Conservation (phyloP, 2,888 invertebrate genomes). For the Eudemis profundana region DNA sequence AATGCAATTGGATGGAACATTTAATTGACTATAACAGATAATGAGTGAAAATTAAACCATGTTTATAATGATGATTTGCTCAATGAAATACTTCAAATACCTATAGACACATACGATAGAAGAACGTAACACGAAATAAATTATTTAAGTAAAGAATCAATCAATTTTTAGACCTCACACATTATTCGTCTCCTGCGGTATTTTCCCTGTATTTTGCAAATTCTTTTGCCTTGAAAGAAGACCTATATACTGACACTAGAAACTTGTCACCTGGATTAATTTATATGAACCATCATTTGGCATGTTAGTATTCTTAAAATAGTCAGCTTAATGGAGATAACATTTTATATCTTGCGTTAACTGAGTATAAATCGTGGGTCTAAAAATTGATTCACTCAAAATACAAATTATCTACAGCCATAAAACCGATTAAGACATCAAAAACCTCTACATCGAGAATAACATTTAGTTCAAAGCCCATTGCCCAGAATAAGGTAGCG, state of each 20-base stretch:
- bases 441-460: slow-evolving; percentile 6
- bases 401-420: slow-evolving; percentile 6
- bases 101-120: background rate
- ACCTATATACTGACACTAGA: too few species aligned
- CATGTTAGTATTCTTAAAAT: too few species aligned
- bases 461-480: slow-evolving; percentile 17
- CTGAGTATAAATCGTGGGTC: too few species aligned
- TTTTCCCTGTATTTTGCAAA: too few species aligned
- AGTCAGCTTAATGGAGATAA: too few species aligned
- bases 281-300: too few species aligned
- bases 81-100: background rate
- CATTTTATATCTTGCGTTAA: background rate
- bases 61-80: background rate
- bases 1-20: slow-evolving; percentile 48
- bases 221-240: too few species aligned
- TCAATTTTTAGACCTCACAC: too few species aligned
- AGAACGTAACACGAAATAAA: slow-evolving; percentile 2
- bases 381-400: too few species aligned
- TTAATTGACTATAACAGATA: slow-evolving; percentile 48
- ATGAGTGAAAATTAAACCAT: slow-evolving; percentile 4
- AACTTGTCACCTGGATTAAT: too few species aligned
- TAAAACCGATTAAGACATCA: background rate
- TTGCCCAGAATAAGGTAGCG: slow-evolving; percentile 11
- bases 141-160: too few species aligned
- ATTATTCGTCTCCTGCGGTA: too few species aligned